Conservation (phyloP, 30 jellyfish, hydroid and myxozoan genomes). For the Hydractinia echinata region DNA sequence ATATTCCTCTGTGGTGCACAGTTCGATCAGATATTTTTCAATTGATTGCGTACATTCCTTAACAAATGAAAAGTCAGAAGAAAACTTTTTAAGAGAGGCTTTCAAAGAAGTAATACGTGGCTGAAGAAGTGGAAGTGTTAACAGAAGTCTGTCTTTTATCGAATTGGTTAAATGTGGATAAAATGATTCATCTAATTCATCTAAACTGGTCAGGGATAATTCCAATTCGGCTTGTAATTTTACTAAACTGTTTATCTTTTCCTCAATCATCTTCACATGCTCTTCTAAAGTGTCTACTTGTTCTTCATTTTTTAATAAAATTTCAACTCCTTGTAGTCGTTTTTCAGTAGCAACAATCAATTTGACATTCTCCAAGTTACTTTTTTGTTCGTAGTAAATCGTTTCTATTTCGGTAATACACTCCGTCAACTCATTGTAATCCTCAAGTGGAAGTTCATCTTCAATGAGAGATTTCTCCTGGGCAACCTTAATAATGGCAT, state of each 20-base stretch:
- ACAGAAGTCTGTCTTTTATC: background rate
- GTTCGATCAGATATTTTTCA: slow-evolving; percentile 7
- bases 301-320: background rate
- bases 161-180: background rate
- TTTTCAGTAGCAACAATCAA: slow-evolving; percentile 18
- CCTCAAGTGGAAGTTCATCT: slow-evolving; percentile 3
- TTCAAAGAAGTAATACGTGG: slow-evolving; percentile 10
- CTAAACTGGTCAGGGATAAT: background rate
- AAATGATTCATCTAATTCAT: background rate
- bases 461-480: background rate
- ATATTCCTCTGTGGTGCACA: slow-evolving; percentile 1
- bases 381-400: slow-evolving; percentile 7
- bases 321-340: slow-evolving; percentile 8
- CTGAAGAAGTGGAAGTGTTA: background rate
- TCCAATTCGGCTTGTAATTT: background rate
- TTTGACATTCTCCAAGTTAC: background rate
- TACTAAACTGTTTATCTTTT: background rate
- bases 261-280: background rate
- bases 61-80: background rate
- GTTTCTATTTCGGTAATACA: background rate
- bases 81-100: background rate
- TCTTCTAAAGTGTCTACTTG: background rate
- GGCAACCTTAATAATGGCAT: background rate
- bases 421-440: slow-evolving; percentile 13
- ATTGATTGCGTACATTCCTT: background rate